Conservation (phyloP, 1,140 invertebrate genomes). For the Oscheius sp. region DNA sequence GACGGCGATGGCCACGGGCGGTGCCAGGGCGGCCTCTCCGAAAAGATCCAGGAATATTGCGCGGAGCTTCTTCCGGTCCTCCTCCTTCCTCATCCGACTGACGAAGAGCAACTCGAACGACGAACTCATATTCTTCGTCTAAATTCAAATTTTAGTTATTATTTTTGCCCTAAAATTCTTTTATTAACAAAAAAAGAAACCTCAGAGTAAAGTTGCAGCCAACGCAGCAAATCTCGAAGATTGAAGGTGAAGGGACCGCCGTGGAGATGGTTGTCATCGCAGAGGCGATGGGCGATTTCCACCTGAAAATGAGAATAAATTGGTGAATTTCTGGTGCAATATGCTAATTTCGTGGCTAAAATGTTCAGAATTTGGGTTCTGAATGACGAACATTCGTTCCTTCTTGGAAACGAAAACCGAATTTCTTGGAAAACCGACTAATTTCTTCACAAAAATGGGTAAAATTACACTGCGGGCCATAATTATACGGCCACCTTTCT, state of each 20-base stretch:
- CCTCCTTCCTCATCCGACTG: slow-evolving; percentile 74
- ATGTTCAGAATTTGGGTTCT: no score
- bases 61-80: slow-evolving; percentile 71
- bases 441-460: no score
- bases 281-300: slow-evolving; percentile 65
- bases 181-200: background rate
- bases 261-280: slow-evolving; percentile 69
- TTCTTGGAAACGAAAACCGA: no score
- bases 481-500: no score
- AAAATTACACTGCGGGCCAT: no score
- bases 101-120: slow-evolving; percentile 5
- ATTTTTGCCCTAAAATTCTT: no score
- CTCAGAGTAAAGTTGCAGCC: slow-evolving; percentile 63
- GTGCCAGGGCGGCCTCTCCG: background rate
- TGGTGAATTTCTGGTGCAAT: no score
- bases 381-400: no score
- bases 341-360: background rate
- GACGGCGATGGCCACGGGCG: background rate
- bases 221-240: slow-evolving; percentile 86
- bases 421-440: no score
- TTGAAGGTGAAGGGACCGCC: slow-evolving; percentile 93
- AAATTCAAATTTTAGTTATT: no score
- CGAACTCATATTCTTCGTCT: slow-evolving; percentile 17
- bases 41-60: background rate
- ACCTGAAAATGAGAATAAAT: background rate